Percentiles rank a stretch among this genome's conserved stretches.
phyloP scores from a whole-genome alignment of 1,140 invertebrate genomes.

The Meloidogyne chitwoodi region DNA sequence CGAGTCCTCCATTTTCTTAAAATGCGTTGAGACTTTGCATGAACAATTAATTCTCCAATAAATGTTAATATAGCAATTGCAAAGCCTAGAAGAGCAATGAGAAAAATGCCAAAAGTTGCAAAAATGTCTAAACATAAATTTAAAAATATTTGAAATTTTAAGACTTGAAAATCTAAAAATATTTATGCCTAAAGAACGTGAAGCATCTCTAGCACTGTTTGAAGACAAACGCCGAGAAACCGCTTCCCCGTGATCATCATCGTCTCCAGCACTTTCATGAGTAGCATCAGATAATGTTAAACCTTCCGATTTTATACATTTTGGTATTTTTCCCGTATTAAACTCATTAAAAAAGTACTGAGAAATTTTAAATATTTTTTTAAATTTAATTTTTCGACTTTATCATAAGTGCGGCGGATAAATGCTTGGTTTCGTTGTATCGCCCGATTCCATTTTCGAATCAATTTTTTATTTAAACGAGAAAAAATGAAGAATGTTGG shows the following conservation, averaged over 20 bases:
- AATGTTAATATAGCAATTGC: slow-evolving; percentile 17
- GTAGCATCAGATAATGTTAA: not conserved
- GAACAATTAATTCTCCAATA: slow-evolving; percentile 23
- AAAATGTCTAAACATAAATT: slow-evolving; percentile 33
- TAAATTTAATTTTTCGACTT: not conserved
- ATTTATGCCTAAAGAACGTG: slow-evolving; percentile 10
- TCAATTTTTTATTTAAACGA: slow-evolving; percentile 19
- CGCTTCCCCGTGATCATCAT: slow-evolving; percentile 3
- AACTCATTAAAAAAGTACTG: slow-evolving; percentile 33
- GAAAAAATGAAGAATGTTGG: slow-evolving; percentile 38
- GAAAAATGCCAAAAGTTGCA: slow-evolving; percentile 39
- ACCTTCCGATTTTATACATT: slow-evolving; percentile 11
- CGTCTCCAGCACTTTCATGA: slow-evolving; percentile 14
- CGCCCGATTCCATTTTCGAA: slow-evolving; percentile 36
- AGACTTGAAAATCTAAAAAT: not conserved
- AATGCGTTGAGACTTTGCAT: slow-evolving; percentile 12
- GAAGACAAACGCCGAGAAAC: not conserved
- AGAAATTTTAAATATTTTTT: not conserved
- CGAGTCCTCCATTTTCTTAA: slow-evolving; percentile 23
- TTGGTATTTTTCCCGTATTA: slow-evolving; percentile 33
- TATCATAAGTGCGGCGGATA: slow-evolving; percentile 30
- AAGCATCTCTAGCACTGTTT: slow-evolving; percentile 10
- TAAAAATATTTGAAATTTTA: no score
- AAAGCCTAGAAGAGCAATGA: slow-evolving; percentile 35
- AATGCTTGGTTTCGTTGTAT: slow-evolving; percentile 37